Conservation (phyloP, 2,797 vertebrate species). For the Fratercula arctica region DNA sequence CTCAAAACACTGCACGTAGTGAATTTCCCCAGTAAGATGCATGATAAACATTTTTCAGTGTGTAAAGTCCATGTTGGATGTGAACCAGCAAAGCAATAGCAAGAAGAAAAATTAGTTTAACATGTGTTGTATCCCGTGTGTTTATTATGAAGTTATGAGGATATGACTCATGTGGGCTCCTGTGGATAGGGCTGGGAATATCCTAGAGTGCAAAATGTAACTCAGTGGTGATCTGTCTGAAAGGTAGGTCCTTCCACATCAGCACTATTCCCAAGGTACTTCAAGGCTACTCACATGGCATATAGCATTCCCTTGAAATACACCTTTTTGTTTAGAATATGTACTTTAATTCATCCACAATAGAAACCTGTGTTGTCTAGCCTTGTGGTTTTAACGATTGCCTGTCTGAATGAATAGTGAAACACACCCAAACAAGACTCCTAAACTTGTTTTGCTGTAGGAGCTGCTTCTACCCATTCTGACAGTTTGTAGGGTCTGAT, state of each 20-base stretch:
- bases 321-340: not conserved
- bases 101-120: not conserved
- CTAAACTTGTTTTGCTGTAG: not conserved
- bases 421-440: not conserved
- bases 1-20: not conserved
- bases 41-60: not conserved
- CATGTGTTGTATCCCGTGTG: not conserved
- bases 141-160: not conserved
- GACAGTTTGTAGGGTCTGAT: not conserved
- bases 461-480: not conserved
- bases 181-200: accelerated
- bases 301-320: not conserved
- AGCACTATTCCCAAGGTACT: not conserved
- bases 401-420: not conserved
- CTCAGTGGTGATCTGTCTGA: not conserved
- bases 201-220: accelerated
- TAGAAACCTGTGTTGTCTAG: not conserved
- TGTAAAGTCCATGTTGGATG: not conserved
- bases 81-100: not conserved
- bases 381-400: not conserved
- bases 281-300: not conserved
- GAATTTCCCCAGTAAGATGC: not conserved
- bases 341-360: not conserved
- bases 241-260: not conserved
- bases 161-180: not conserved